phyloP scores from a whole-genome alignment of 2,888 invertebrate species.

The Caenorhabditis sulstoni region DNA sequence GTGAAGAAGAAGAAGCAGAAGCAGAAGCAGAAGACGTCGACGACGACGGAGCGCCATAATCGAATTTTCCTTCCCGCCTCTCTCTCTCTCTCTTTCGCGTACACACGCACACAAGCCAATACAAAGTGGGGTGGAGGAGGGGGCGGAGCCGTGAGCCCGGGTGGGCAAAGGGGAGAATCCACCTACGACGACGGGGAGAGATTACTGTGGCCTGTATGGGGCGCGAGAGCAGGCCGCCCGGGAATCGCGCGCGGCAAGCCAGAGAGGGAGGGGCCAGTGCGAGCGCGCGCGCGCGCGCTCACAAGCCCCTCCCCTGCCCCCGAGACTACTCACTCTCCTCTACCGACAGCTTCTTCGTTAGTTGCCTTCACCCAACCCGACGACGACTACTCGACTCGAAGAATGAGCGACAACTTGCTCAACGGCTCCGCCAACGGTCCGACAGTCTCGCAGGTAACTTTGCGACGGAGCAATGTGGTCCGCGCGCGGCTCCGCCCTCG shows the following conservation, averaged over 20 bases:
- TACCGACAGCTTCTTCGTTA: too few species aligned
- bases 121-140: background rate
- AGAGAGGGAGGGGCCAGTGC: constrained; percentile 36
- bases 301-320: too few species aligned
- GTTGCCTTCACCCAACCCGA: too few species aligned
- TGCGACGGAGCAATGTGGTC: too few species aligned
- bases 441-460: constrained; percentile 62
- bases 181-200: too few species aligned
- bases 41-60: constrained; percentile 44
- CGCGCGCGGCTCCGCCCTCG: constrained; percentile 1
- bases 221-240: background rate
- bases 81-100: too few species aligned
- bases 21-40: too few species aligned
- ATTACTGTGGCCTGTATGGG: constrained; percentile 26
- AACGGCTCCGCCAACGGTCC: constrained; percentile 41
- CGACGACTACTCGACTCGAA: constrained; percentile 34
- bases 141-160: constrained; percentile 51
- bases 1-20: constrained; percentile 21
- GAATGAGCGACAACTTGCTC: constrained; percentile 58
- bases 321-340: too few species aligned
- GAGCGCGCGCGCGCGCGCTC: constrained; percentile 10
- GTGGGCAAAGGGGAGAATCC: constrained; percentile 33
- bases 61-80: too few species aligned
- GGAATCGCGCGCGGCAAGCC: constrained; percentile 31
- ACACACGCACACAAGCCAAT: too few species aligned